A percentile compares a stretch with the other conserved stretches of the same genome.
These are phyloP conservation scores for Cydia strobilella DNA, from an alignment of 1,140 invertebrate species.

Conservation along the genomic window DNA sequence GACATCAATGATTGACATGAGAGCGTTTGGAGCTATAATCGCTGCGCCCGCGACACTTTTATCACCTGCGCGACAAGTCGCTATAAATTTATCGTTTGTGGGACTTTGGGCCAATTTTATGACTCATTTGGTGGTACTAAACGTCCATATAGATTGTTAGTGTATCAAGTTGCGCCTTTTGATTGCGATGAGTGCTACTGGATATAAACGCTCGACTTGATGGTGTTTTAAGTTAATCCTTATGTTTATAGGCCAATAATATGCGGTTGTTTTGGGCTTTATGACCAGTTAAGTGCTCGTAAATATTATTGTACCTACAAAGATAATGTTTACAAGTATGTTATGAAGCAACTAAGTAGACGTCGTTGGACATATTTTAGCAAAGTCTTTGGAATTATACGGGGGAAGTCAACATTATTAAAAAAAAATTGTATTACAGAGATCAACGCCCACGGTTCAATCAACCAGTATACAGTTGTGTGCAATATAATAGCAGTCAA, in stretches of 20 bases:
- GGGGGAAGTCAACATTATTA: too few relatives aligned
- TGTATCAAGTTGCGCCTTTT: conserved; percentile 48
- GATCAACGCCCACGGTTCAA: too few relatives aligned
- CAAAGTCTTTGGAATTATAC: not conserved
- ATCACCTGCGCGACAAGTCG: conserved; percentile 57
- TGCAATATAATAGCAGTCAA: too few relatives aligned
- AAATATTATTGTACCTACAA: conserved; percentile 25
- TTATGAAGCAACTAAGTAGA: not conserved
- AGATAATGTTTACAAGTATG: conserved; percentile 4
- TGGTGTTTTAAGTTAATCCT: conserved; percentile 23
- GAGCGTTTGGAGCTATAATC: conserved; percentile 49
- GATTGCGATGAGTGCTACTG: conserved; percentile 25
- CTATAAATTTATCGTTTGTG: conserved; percentile 72
- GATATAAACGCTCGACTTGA: conserved; percentile 5
- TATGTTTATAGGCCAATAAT: conserved; percentile 23
- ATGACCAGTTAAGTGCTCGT: conserved; percentile 30
- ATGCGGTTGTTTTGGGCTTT: conserved; percentile 26
- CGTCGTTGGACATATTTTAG: not conserved
- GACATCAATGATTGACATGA: conserved; percentile 79
- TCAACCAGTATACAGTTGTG: too few relatives aligned
- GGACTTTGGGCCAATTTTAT: conserved; percentile 77
- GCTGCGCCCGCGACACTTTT: conserved; percentile 57
- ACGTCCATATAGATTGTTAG: conserved; percentile 54
- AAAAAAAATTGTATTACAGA: too few relatives aligned
- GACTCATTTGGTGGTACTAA: conserved; percentile 71